Percentiles rank a stretch among this genome's conserved stretches.
phyloP scores from a whole-genome alignment of 2,797 vertebrate species.

The Erethizon dorsatum region DNA sequence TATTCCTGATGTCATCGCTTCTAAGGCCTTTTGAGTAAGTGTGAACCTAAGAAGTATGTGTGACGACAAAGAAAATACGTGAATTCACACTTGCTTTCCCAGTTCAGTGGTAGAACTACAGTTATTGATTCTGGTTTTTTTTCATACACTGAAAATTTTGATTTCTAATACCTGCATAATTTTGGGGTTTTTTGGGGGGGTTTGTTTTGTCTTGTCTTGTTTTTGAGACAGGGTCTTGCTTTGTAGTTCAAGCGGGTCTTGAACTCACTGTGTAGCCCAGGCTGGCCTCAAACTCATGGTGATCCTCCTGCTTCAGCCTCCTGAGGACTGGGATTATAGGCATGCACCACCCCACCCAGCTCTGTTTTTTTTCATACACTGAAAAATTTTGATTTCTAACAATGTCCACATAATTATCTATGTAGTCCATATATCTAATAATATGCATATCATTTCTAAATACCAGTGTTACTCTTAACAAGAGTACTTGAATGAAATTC shows the following conservation, averaged over 20 bases:
- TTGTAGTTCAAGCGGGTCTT: too few species aligned
- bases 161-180: neutral
- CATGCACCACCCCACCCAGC: neutral
- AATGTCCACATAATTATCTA: neutral
- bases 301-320: too few species aligned
- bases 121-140: neutral
- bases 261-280: too few species aligned
- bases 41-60: neutral
- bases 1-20: neutral
- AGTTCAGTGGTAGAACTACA: neutral
- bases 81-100: neutral
- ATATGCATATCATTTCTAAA: neutral
- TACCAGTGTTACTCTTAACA: neutral
- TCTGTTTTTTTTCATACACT: neutral
- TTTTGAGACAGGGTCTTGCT: too few species aligned
- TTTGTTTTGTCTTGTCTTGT: too few species aligned
- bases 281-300: too few species aligned
- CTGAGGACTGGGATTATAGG: too few species aligned
- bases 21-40: neutral
- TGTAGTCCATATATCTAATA: neutral
- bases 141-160: neutral
- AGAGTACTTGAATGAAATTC: neutral
- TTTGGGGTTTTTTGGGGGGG: neutral
- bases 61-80: neutral
- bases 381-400: conserved; percentile 51